Percentiles rank a stretch among this genome's conserved stretches.
Conservation (phyloP, 2,113 vertebrate species). For the Hiodon tergisus region DNA sequence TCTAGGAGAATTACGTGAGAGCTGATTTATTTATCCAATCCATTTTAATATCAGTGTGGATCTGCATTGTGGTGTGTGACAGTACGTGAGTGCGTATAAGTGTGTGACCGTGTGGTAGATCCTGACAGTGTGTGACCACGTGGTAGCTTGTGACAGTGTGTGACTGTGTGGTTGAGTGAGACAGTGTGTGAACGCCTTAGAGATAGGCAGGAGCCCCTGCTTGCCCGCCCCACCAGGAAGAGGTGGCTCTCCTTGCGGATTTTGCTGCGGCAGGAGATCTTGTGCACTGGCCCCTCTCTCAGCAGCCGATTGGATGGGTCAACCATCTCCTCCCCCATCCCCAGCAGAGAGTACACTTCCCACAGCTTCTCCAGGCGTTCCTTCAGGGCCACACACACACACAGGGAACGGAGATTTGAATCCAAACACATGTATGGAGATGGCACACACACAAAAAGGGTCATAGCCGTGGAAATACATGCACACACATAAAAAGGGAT, state of each 20-base stretch:
- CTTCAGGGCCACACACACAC: conserved; percentile 30
- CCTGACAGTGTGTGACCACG: no score
- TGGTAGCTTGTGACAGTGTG: no score
- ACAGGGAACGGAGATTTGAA: not conserved
- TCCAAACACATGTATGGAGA: not conserved
- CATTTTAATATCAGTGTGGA: no score
- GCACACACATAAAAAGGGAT: not conserved
- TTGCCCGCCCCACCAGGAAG: conserved; percentile 55
- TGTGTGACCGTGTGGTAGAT: no score
- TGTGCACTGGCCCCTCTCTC: conserved; percentile 63
- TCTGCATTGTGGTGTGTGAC: no score
- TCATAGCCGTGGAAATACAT: not conserved
- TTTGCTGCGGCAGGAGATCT: conserved; percentile 61
- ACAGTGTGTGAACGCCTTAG: no score
- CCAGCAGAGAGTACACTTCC: conserved; percentile 65
- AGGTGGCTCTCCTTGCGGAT: conserved; percentile 63
- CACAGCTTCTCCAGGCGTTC: conserved; percentile 67
- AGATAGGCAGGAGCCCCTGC: not conserved
- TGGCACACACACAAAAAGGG: not conserved
- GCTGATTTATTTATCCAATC: no score
- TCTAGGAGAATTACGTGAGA: no score
- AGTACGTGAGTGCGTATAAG: no score
- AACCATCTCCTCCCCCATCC: conserved; percentile 56
- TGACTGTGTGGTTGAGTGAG: no score
- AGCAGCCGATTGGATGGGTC: conserved; percentile 68